Evolutionary conservation across 2,797 vertebrate genomes (phyloP), one percentile per base, ranked within the genome.

Genomic region (Sternarchorhynchus goeldii): DNA sequence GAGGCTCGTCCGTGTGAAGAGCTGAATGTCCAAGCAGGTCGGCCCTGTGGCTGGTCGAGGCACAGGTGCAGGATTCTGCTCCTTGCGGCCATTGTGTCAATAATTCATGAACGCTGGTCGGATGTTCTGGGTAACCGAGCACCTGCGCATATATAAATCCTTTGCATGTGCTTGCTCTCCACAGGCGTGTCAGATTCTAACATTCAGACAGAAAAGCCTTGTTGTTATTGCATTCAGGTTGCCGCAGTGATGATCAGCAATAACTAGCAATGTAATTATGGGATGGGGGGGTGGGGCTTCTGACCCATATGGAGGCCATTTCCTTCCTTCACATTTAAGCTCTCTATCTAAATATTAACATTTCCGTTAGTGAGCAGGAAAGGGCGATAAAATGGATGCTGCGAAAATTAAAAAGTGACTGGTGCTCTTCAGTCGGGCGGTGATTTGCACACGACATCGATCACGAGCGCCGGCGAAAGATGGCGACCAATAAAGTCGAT

Each of bases 101-200:
- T 91, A 87, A 91, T 92, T 91, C 86, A 89, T 89, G 83, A 84
- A 86, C 85, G 81, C 77, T 83, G 82, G 90, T 90, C 86, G 79
- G 57, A 72, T 85, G 73, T 77, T 45, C 68, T 50, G 12, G n/a
- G 12, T 75, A 66, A 59, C 5, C 78, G 82, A 21, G 20, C 18
- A 86, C 83, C 80, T 74, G 75, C 86, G 83, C 83, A 87, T 87
- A 84, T 81, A 81, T 76, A 87, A 82, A 78, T 83, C 77, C 79
- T 69, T 73, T 75, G 84, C 79, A 39, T 57, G 65, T 21, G 25
- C 20, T 2, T 14, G 5, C 10, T 50, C 39, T 45, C 21, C 29
- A n/a, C 17, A 75, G n/a, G 53, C 50, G 36, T 2, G 14, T 25
- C 10, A 50, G 45, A 14, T 10, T 45, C 41, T 10, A 63, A 29